Conservation (phyloP, 30 jellyfish, hydroid and myxozoan species). For the Aurelia coerulea region DNA sequence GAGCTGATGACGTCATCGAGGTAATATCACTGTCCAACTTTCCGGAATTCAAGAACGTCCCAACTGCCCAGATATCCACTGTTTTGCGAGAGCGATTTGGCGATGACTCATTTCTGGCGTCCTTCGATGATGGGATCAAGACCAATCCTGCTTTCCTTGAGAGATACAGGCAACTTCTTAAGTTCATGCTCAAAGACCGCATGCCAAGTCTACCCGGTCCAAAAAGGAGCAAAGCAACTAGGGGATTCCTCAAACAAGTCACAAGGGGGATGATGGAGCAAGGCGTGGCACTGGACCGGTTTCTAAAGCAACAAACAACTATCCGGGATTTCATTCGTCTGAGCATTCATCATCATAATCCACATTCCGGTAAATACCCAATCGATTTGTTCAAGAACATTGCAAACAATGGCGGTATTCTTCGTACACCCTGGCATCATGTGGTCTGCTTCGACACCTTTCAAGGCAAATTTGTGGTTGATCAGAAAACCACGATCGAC, state of each 20-base stretch:
- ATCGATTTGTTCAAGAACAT: too few relatives aligned
- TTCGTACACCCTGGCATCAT: too few relatives aligned
- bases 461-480: constrained; percentile 5
- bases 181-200: constrained; percentile 53
- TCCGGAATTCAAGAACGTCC: constrained; percentile 42
- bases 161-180: constrained; percentile 41
- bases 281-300: constrained; percentile 69
- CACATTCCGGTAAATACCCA: constrained; percentile 7
- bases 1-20: constrained; percentile 51
- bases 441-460: not conserved
- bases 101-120: not conserved
- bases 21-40: constrained; percentile 41
- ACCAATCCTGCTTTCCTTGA: constrained; percentile 19
- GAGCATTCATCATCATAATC: constrained; percentile 64
- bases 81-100: constrained; percentile 35
- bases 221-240: constrained; percentile 28
- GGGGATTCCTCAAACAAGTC: constrained; percentile 27
- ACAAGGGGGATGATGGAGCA: constrained; percentile 67
- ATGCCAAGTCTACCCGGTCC: constrained; percentile 43
- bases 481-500: constrained; percentile 10
- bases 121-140: constrained; percentile 27
- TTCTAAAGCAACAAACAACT: constrained; percentile 24
- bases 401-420: too few relatives aligned
- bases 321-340: constrained; percentile 34
- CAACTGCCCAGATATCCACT: constrained; percentile 13